Conservation (phyloP, 2,113 vertebrate species). For the Phalacrocorax carbo region DNA sequence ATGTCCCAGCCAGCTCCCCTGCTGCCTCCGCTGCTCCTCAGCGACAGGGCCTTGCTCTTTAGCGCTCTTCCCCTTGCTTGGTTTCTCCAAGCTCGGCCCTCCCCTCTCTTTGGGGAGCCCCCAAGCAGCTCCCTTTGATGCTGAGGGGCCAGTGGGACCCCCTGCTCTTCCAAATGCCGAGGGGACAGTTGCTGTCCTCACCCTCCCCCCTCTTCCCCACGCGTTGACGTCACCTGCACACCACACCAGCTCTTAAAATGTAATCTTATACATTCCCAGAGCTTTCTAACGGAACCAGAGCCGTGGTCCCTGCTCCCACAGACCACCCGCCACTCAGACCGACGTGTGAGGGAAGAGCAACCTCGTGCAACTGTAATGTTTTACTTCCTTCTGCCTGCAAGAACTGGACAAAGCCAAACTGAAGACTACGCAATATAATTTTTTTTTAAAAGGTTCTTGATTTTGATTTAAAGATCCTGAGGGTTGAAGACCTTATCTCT, state of each 20-base stretch:
- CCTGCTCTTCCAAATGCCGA: too few species aligned
- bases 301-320: background rate
- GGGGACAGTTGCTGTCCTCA: background rate
- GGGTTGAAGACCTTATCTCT: background rate
- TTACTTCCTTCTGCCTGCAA: background rate
- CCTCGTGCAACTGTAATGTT: background rate
- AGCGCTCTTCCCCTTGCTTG: background rate
- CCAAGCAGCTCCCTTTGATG: background rate
- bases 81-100: background rate
- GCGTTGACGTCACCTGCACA: fast-evolving
- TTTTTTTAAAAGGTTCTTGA: background rate
- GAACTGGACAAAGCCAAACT: background rate
- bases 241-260: background rate
- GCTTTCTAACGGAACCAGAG: background rate
- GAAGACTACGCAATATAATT: background rate
- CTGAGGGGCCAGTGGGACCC: background rate
- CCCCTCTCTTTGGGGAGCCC: background rate
- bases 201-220: too few species aligned
- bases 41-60: background rate
- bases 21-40: background rate
- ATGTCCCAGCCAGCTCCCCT: background rate
- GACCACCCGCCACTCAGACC: fast-evolving
- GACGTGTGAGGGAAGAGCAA: fast-evolving
- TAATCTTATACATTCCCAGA: background rate
- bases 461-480: background rate